Evolutionary conservation across 1,140 invertebrate genomes (phyloP), one percentile per base, ranked within the genome.

Genomic region (Heliconius hewitsoni): DNA sequence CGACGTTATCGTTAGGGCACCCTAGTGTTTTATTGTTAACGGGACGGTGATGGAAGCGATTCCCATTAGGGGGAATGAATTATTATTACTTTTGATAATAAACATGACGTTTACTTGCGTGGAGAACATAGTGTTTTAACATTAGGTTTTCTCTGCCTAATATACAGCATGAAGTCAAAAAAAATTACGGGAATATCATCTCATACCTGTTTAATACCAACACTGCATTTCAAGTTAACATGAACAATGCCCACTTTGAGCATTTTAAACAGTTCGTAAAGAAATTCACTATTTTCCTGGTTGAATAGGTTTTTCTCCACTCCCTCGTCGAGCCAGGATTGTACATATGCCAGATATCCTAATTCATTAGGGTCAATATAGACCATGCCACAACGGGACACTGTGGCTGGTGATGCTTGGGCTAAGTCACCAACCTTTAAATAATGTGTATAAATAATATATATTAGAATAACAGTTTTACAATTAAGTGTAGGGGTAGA

Each of bases 331-430:
- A 95, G 83, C 93, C 93, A 95, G 0, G 93, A 93, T 8, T 91
- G 85, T 1, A 93, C 90, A 76, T 86, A 93, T 0, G 91, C 92
- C 57, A 94, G 57, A 74, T 90, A 91, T 8, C 97, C 97, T 5
- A 98, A 90, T 82, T 97, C 97, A 0, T 95, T 94, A 0, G 98
- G 96, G 90, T 98, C 98, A 77, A 99, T 96, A 87, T 98, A 99
- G 9, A 99, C 98, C 98, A 99, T 99, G 76, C 98, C 97, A 89
- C 96, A 96, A 8, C 96, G 95, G 84, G 98, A 96, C 72, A 99
- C 98, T 3, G 98, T 99, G 4, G 98, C 98, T 1, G 98, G 98
- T 0, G 97, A 98, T 1, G 97, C 97, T 93, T 98, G 97, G 5
- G 97, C 95, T 30, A 98, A 94, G 93, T 98, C 98, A 90, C 97